Conservation (phyloP, 2,113 vertebrate genomes). For the Falco punctatus region DNA sequence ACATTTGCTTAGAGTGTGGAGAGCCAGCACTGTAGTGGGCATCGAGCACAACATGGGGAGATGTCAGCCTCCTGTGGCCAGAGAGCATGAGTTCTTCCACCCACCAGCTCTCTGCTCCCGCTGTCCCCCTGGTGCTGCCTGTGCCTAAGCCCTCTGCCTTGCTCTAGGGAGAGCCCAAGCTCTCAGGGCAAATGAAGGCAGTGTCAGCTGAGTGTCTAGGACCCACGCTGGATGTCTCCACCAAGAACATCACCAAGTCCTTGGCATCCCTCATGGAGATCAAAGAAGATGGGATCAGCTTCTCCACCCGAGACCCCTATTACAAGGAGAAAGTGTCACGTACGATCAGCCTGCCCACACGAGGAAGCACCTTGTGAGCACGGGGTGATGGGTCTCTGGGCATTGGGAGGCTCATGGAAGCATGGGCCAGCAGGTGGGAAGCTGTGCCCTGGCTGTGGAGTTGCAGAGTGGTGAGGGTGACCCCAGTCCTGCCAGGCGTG, state of each 20-base stretch:
- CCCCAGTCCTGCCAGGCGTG: neutral
- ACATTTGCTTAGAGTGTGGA: neutral
- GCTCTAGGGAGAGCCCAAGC: constrained; percentile 88
- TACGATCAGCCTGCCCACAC: constrained; percentile 90
- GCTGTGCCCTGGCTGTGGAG: neutral
- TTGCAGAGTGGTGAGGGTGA: neutral
- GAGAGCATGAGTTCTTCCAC: neutral
- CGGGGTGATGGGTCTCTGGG: neutral
- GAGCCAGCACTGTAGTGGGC: neutral
- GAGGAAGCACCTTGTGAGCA: constrained; percentile 96
- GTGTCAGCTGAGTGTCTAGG: constrained; percentile 92
- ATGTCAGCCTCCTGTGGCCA: neutral
- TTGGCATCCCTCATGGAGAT: constrained; percentile 95
- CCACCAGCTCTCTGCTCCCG: neutral
- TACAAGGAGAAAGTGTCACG: constrained; percentile 87
- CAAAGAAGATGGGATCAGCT: constrained; percentile 85
- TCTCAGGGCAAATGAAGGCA: constrained; percentile 93
- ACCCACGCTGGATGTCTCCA: constrained; percentile 83
- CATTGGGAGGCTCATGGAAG: neutral
- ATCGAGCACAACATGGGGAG: fast-evolving
- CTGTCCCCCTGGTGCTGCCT: neutral
- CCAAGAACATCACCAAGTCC: constrained; percentile 93
- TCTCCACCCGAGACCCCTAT: constrained; percentile 82
- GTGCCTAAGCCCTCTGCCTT: neutral
- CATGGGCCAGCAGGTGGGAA: neutral